Percentiles rank a stretch among this genome's conserved stretches.
Evolutionary conservation across 2,797 vertebrate species (phyloP).

Genomic region (Thunnus albacares): DNA sequence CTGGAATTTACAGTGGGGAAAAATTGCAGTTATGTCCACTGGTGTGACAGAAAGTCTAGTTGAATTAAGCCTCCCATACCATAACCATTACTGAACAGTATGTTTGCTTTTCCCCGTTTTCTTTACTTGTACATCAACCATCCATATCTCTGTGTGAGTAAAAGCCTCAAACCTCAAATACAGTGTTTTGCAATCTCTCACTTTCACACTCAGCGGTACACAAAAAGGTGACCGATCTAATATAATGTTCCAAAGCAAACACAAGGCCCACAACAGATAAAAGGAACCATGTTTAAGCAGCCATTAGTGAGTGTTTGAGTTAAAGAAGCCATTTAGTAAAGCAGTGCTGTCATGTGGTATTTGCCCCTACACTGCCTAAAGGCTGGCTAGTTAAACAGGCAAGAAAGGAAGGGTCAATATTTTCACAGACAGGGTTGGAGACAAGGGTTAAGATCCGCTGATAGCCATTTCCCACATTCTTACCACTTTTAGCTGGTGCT

Average conservation of each 20-base stretch:
- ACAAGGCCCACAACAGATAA: conserved; percentile 73
- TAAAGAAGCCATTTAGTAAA: conserved; percentile 71
- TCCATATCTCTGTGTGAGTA: conserved; percentile 33
- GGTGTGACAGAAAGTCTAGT: conserved; percentile 6
- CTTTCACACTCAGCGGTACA: conserved; percentile 62
- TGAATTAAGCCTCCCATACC: not conserved
- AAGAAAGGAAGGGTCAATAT: conserved; percentile 86
- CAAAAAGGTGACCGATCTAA: conserved; percentile 66
- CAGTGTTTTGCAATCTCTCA: conserved; percentile 58
- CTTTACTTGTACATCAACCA: not conserved
- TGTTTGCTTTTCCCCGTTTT: conserved; percentile 25
- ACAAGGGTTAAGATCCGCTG: conserved; percentile 65
- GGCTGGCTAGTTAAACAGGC: conserved; percentile 83
- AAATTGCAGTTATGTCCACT: not conserved
- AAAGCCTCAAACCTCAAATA: conserved; percentile 60
- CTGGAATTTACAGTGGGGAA: too few species aligned
- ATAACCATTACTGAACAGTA: conserved; percentile 5
- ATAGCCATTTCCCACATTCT: conserved; percentile 70
- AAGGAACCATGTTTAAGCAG: conserved; percentile 76
- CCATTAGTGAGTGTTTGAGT: conserved; percentile 80
- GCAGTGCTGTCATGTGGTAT: conserved; percentile 79
- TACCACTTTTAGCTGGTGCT: conserved; percentile 29
- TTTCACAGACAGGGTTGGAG: conserved; percentile 79
- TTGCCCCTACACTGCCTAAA: conserved; percentile 86
- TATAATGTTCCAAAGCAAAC: conserved; percentile 80